A percentile compares a stretch with the other conserved stretches of the same genome.
Evolutionary conservation across 2,888 invertebrate species (phyloP).

Genomic region (Andricus quercusramuli): DNA sequence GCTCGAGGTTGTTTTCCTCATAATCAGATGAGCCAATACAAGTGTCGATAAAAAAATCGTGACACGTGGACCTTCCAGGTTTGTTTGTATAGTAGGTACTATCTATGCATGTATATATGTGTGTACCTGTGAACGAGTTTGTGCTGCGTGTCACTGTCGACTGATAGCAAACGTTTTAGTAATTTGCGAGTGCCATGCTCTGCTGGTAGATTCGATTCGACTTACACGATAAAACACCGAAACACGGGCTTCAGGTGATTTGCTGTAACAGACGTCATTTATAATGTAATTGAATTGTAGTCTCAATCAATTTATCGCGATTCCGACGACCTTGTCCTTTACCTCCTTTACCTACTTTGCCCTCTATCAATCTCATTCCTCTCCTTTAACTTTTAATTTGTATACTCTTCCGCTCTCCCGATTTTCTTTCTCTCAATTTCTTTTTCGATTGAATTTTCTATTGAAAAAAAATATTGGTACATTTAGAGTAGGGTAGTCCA

Average conservation of each 20-base stretch:
- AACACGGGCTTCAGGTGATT: not conserved
- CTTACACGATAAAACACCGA: conserved; percentile 23
- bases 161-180: not conserved
- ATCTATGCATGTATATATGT: not conserved
- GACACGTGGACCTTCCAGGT: not conserved
- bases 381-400: not conserved
- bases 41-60: not conserved
- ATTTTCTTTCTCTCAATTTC: not conserved
- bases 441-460: not conserved
- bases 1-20: not conserved
- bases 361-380: conserved; percentile 18
- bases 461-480: not conserved
- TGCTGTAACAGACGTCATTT: conserved; percentile 58
- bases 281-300: conserved; percentile 70
- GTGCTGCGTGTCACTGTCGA: not conserved
- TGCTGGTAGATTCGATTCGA: conserved; percentile 10
- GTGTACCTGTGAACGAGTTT: not conserved
- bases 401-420: not conserved
- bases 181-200: conserved; percentile 1
- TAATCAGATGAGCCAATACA: not conserved
- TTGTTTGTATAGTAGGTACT: not conserved
- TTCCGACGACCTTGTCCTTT: conserved; percentile 60
- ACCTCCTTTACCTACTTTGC: conserved; percentile 50
- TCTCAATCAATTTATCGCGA: conserved; percentile 60
- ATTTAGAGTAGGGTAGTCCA: too few relatives aligned